Base-by-base conservation (phyloP, 2,113 vertebrate genomes). In the Lophochroa leadbeateri region DNA sequence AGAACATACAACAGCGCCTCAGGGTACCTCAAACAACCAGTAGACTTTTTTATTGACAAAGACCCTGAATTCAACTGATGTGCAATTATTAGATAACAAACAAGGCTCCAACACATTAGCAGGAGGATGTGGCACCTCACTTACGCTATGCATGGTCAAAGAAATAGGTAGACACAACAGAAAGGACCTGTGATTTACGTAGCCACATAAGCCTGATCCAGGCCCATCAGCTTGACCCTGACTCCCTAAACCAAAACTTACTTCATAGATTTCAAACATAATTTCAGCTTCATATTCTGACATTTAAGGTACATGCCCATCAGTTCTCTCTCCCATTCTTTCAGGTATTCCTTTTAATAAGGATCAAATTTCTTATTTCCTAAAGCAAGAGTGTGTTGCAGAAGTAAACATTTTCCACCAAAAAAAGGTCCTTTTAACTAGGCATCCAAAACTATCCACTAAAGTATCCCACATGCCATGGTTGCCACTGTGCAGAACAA, bases 101-200 rank as follows among this genome's bases (percentile, higher is more conserved):
- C 11, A 27, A 39, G 23, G 10, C 57, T 37, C 15, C 14, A 17
- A 16, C 7, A 35, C 6, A 1, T 11, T 1, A 5, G 13, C 43
- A 53, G 75, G 46, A 33, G 10, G 31, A 55, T 9, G 46, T 4
- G 24, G 14, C 17, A 31, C 35, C 11, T 47, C 27, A 18, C 25
- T 17, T 17, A 9, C 1, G 5, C 28, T 2, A 3, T 1, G 6
- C 7, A 1, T 35, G 47, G n/a, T 24, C 6, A 7, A 35, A 74
- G 8, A 14, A 23, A 17, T 3, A 2, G 20, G 41, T 18, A 57
- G 28, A 14, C 15, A 17, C n/a, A 37, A 5, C 10, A 53, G 24
- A 21, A 44, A 31, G 10, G 14, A 58, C 9, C 6, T 47, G 12
- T 80, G 13, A 15, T 43, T 65, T 14, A 6, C 5, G 27, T 11